Conservation (phyloP, 2,888 invertebrate species). For the Masnerella sp. region DNA sequence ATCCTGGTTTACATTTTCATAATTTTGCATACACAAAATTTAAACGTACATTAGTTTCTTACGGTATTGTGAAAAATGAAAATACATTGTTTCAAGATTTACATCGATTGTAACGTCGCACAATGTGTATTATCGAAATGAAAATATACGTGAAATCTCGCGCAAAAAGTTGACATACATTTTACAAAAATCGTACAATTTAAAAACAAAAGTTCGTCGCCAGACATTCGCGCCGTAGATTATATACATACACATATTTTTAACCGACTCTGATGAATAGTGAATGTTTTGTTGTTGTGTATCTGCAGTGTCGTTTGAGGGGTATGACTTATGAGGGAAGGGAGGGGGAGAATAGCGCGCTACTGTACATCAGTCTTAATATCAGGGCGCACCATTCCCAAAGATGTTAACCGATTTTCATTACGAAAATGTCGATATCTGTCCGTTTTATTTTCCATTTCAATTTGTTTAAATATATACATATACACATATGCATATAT, state of each 20-base stretch:
- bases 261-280: slow-evolving; percentile 27
- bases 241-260: slow-evolving; percentile 58
- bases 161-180: slow-evolving; percentile 1
- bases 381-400: slow-evolving; percentile 78
- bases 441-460: slow-evolving; percentile 52
- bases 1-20: no score
- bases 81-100: no score
- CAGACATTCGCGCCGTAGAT: slow-evolving; percentile 46
- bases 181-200: slow-evolving; percentile 17
- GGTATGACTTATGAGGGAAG: slow-evolving; percentile 56
- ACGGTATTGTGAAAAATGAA: no score
- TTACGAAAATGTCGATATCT: slow-evolving; percentile 54
- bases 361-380: slow-evolving; percentile 78
- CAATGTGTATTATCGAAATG: not conserved
- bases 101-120: not conserved
- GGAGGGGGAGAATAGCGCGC: slow-evolving; percentile 75
- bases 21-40: not conserved
- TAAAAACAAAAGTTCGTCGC: slow-evolving; percentile 29
- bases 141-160: slow-evolving; percentile 1
- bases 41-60: not conserved
- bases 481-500: slow-evolving; percentile 46
- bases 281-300: slow-evolving; percentile 43
- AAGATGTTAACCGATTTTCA: slow-evolving; percentile 66
- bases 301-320: slow-evolving; percentile 48
- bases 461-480: slow-evolving; percentile 49